Evolutionary conservation across 2,888 invertebrate species (phyloP), one percentile per base, ranked within the genome.

Genomic region (Acanthosepion esculentum): DNA sequence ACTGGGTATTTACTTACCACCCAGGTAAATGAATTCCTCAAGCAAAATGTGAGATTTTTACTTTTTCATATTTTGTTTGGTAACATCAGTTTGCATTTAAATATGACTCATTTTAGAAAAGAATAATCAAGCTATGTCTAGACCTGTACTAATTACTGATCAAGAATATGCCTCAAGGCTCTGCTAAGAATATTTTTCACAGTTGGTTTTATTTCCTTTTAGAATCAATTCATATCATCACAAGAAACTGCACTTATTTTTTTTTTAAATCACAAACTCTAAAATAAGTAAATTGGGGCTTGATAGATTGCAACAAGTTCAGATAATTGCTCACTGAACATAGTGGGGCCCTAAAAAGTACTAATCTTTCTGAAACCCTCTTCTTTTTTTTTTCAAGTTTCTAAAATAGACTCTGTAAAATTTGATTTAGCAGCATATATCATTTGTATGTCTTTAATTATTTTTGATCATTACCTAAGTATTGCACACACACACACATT

Each of bases 111-210:
- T n/a, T 78, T 15, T n/a, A n/a, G n/a, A 78, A 78, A 78, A 78
- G 78, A 78, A 33, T 78, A 78, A 78, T 78, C 78, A 78, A 78
- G 78, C 78, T n/a, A 78, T 33, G 78, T 78, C 78, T 78, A 78
- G 78, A 78, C 78, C 78, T 78, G 33, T n/a, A 78, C 78, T 78
- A 78, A 78, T 78, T 78, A 78, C 78, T 12, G n/a, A 78, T 78
- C 78, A 78, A n/a, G n/a, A 78, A 78, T 78, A 78, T 78, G 78
- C 78, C 78, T 78, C n/a, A 78, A 78, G 78, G 78, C 78, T 78
- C n/a, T n/a, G 78, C 78, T 78, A 12, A 78, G 78, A 78, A 78
- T 78, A 78, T n/a, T 78, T 78, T n/a, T 78, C 78, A 78, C 29
- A 78, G 78, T 78, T 33, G 78, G 78, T 78, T 78, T 78, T 78